Base-by-base conservation (phyloP, 2,797 vertebrate species). In the Centroberyx gerrardi region DNA sequence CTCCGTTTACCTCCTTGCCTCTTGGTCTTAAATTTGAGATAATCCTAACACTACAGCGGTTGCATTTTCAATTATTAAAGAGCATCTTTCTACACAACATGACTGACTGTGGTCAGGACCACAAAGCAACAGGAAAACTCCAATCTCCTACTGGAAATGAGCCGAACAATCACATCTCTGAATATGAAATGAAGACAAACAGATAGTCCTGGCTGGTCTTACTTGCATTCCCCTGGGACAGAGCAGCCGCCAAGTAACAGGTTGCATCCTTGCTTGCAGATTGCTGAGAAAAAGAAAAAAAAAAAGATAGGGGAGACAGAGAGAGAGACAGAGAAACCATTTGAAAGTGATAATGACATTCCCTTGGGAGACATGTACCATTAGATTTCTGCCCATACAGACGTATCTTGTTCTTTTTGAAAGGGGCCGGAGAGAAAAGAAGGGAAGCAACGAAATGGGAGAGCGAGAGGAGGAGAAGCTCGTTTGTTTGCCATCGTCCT, bases 221-320 rank as follows among this genome's bases (percentile, higher is more conserved):
- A 99, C 98, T 85, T 96, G 97, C 98, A 99, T 73, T 97, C 95
- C 66, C 98, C 97, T 0, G 98, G 98, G 79, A 90, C 87, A 0
- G 79, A 49, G 84, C 98, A 99, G 72, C 93, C 87, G 52, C 97
- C 98, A 7, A 97, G 96, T 82, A 97, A 90, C 90, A 97, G 94
- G 93, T 97, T 96, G 89, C 98, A 99, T 74, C 98, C 98, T 91
- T 97, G 97, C 85, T 95, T 98, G 92, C 98, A 99, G 90, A 98
- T 97, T 0, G 98, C 98, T 99, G 82, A 18, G 72, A 76, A 55
- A 64, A 38, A 59, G 27, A 55, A 64, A 38, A 12, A 44, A 33
- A 33, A 40, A 22, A 66, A 8, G 33, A 33, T 7, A 5, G 33
- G 52, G 44, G 44, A 8, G 44, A 8, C 1, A 42, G 66, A 36